Conservation (phyloP, 2,888 invertebrate species). For the Liodrosophila aerea region DNA sequence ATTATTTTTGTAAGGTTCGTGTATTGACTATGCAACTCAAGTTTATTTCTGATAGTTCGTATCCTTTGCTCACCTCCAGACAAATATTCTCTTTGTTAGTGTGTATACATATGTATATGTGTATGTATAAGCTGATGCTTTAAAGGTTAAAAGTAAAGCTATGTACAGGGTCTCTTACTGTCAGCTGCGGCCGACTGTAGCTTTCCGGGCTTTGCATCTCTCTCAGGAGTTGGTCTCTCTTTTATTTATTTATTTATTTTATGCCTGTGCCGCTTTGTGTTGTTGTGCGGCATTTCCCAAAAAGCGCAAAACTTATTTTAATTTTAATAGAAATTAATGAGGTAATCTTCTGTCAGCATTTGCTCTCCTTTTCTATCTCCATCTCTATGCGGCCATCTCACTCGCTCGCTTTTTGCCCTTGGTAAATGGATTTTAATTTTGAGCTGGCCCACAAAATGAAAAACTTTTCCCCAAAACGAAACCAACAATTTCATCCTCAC, state of each 20-base stretch:
- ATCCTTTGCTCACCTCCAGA: too few species aligned
- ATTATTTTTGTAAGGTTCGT: too few species aligned
- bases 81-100: too few species aligned
- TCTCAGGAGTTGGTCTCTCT: slow-evolving; percentile 36
- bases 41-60: too few species aligned
- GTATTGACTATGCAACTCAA: too few species aligned
- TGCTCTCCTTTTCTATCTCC: slow-evolving; percentile 2
- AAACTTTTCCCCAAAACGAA: slow-evolving; percentile 35
- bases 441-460: slow-evolving; percentile 24
- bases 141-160: too few species aligned
- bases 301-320: slow-evolving; percentile 65
- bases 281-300: slow-evolving; percentile 46
- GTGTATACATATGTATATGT: too few species aligned
- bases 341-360: slow-evolving; percentile 63
- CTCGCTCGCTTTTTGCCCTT: too few species aligned
- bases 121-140: too few species aligned
- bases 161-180: too few species aligned
- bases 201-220: neutral
- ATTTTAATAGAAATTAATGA: slow-evolving; percentile 72
- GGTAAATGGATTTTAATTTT: slow-evolving; percentile 64
- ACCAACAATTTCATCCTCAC: slow-evolving; percentile 24
- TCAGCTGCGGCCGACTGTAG: too few species aligned
- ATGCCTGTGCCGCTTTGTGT: slow-evolving; percentile 51
- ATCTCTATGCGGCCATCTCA: too few species aligned
- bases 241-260: slow-evolving; percentile 61